A percentile compares a stretch with the other conserved stretches of the same genome.
Conservation (phyloP, 2,113 vertebrate genomes). For the Xyrauchen texanus region DNA sequence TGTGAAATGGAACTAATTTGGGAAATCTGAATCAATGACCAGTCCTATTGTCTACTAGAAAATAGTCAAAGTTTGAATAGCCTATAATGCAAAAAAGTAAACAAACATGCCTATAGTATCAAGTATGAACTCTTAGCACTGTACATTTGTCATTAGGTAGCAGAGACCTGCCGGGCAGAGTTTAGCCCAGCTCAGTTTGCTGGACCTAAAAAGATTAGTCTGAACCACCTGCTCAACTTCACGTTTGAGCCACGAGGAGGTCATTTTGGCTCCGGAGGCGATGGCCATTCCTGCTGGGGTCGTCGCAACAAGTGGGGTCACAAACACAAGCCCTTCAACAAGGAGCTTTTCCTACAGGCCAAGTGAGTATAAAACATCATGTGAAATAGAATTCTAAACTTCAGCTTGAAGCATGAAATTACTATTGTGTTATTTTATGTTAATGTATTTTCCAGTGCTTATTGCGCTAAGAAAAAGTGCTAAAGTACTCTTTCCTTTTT, state of each 20-base stretch:
- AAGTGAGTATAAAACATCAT: conserved; percentile 79
- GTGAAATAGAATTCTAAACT: too few species aligned
- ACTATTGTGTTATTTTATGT: too few species aligned
- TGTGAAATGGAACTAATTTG: too few species aligned
- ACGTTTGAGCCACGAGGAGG: conserved; percentile 97
- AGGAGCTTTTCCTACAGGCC: conserved; percentile 97
- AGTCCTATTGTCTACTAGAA: too few species aligned
- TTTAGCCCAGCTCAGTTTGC: conserved; percentile 97
- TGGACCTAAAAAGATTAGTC: conserved; percentile 96
- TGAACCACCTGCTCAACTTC: conserved; percentile 98
- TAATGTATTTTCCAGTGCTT: too few species aligned
- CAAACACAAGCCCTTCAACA: conserved; percentile 94
- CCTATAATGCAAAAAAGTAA: too few species aligned
- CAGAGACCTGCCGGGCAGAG: conserved; percentile 94
- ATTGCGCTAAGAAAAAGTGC: too few species aligned
- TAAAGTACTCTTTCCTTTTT: too few species aligned
- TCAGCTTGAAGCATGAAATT: too few species aligned
- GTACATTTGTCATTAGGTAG: conserved; percentile 80
- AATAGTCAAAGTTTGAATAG: too few species aligned
- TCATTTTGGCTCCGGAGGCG: conserved; percentile 79
- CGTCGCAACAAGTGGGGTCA: conserved; percentile 97
- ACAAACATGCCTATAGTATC: too few species aligned
- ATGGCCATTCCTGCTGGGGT: conserved; percentile 87
- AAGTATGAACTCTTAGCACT: background rate
- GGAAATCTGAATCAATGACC: too few species aligned